Base-by-base conservation (phyloP, 2,797 vertebrate species). In the Lithobates pipiens region DNA sequence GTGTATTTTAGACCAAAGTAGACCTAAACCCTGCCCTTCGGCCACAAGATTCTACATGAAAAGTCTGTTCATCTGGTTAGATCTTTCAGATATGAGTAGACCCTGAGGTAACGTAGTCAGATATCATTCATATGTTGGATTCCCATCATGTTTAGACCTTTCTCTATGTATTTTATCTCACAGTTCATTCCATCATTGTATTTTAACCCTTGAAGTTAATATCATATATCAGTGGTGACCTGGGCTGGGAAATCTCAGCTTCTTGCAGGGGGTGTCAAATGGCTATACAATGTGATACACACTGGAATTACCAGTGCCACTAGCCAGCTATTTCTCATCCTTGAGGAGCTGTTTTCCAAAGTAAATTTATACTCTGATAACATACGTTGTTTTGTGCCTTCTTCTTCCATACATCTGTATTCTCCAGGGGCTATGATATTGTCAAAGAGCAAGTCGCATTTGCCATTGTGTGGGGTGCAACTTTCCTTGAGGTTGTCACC, bases 341-440 rank as follows among this genome's bases (percentile, higher is more conserved):
- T 44, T 23, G 27, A 16, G 9, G 83, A 54, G 9, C 21, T 42
- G 10, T 79, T 85, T 29, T 10, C 25, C 42, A 39, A 3, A 8
- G 7, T 13, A 8, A 57, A 13, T 18, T 18, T 10, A 84, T 61
- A 71, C 1, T 44, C 3, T 8, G 11, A 34, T 10, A 73, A 9
- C 13, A 32, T 9, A 44, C 9, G 10, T 32, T 80, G 4, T 39
- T 8, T 9, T 15, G 10, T 10, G 39, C 25, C 7, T 34, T 80
- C 84, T 29, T 32, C 11, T 9, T 3, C 57, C 1, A 36, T 25
- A 65, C 83, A 85, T 23, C 50, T 54, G 76, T 73, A 85, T 44
- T 80, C 36, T 25, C 57, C 70, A 68, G 16, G n/a, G 23, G 3
- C 0, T 15, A 18, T 71, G 23, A 71, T 34, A 6, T 65, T 10